Percentiles rank a stretch among this genome's conserved stretches.
These are phyloP conservation scores for Cyclopterus lumpus DNA, from an alignment of 2,797 vertebrate genomes.

Conservation along the genomic window DNA sequence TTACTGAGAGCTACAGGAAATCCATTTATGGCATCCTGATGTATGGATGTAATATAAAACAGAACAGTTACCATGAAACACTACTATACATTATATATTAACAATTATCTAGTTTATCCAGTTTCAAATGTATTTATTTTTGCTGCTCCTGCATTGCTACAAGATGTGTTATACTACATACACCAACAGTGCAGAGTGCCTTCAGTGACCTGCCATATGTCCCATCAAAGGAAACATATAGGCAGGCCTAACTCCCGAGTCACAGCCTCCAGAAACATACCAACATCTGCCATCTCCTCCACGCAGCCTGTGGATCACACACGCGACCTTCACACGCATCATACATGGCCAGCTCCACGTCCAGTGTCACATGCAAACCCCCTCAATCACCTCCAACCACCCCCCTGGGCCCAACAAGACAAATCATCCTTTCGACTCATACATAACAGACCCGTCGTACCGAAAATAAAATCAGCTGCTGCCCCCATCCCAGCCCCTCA, in stretches of 20 bases:
- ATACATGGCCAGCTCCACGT: conserved; percentile 49
- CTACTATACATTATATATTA: background rate
- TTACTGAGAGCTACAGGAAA: background rate
- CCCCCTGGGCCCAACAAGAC: conserved; percentile 41
- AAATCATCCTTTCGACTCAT: conserved; percentile 52
- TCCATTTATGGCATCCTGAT: background rate
- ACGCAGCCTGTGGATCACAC: conserved; percentile 39
- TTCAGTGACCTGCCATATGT: conserved; percentile 73
- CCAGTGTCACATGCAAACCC: conserved; percentile 53
- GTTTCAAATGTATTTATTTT: background rate
- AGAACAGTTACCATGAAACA: background rate
- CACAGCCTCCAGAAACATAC: conserved; percentile 58
- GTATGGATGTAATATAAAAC: conserved; percentile 3
- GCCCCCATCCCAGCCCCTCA: conserved; percentile 51
- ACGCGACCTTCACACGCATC: conserved; percentile 58
- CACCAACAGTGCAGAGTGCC: conserved; percentile 38
- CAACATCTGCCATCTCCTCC: conserved; percentile 73
- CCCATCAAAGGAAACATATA: conserved; percentile 60
- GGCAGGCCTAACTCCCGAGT: conserved; percentile 54
- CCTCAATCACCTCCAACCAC: conserved; percentile 53
- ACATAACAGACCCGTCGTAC: conserved; percentile 71
- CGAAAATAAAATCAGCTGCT: conserved; percentile 60
- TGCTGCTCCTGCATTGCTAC: conserved; percentile 25
- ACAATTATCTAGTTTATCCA: background rate
- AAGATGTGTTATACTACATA: conserved; percentile 27